These are phyloP conservation scores for Umimayanthus kanabou DNA, from an alignment of 92 coral and sea anemone genomes.

Conservation along the genomic window DNA sequence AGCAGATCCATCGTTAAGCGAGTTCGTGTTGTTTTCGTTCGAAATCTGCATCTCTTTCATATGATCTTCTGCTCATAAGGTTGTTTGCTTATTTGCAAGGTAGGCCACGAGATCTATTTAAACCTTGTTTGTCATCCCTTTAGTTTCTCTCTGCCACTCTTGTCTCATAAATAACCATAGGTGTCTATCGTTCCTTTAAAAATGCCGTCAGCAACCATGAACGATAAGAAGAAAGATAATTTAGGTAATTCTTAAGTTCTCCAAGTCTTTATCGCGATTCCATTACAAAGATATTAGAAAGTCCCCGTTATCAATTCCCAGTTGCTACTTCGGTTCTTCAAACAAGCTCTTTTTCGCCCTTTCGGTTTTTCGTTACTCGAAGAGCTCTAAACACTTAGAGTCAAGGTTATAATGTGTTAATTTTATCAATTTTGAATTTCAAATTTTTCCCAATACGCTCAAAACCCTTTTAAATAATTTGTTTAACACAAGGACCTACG, in stretches of 20 bases:
- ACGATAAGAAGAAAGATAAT: background rate
- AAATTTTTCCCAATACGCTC: background rate
- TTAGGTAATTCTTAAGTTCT: background rate
- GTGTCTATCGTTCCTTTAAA: background rate
- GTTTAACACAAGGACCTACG: conserved; percentile 19
- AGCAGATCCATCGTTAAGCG: background rate
- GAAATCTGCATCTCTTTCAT: background rate
- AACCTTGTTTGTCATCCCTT: background rate
- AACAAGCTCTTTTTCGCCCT: background rate
- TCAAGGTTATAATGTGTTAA: background rate
- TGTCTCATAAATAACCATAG: background rate
- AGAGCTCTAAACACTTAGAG: background rate
- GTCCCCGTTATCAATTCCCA: background rate
- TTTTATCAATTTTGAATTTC: conserved; percentile 15
- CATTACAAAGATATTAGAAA: background rate
- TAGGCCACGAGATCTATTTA: background rate
- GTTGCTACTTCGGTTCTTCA: background rate
- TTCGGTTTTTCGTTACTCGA: background rate
- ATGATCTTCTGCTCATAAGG: background rate
- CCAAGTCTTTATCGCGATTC: background rate
- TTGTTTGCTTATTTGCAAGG: conserved; percentile 1
- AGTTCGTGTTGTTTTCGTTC: conserved; percentile 2
- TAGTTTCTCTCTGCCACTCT: no score
- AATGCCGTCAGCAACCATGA: background rate
- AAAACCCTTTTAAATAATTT: conserved; percentile 9